phyloP scores from a whole-genome alignment of 1,140 invertebrate genomes.

The Cephus cinctus region DNA sequence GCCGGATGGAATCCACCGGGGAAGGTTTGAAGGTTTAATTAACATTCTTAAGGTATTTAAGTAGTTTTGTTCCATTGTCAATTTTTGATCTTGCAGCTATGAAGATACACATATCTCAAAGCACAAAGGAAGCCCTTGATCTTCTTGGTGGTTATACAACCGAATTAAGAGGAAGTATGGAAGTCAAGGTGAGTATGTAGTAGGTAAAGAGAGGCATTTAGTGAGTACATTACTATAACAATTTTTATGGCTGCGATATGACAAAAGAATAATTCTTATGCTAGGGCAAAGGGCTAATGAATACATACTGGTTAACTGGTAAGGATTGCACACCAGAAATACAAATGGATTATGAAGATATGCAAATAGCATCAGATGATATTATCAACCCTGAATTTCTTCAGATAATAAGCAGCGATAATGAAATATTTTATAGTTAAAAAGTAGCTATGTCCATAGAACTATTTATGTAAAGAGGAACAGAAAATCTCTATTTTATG shows the following conservation, averaged over 20 bases:
- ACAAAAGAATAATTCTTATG: slow-evolving; percentile 27
- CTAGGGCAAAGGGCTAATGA: slow-evolving; percentile 71
- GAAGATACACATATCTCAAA: slow-evolving; percentile 67
- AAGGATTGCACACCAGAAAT: slow-evolving; percentile 48
- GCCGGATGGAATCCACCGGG: slow-evolving; percentile 78
- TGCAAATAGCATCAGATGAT: not conserved
- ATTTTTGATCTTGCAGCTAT: slow-evolving; percentile 52
- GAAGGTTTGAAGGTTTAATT: no score
- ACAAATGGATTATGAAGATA: slow-evolving; percentile 2
- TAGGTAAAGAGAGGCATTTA: not conserved
- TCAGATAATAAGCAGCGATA: slow-evolving; percentile 9
- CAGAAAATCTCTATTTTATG: no score
- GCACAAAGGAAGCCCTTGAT: slow-evolving; percentile 63
- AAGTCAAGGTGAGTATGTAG: slow-evolving; percentile 52
- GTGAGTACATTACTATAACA: not conserved
- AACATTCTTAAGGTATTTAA: no score
- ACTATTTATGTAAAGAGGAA: no score
- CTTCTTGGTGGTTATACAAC: slow-evolving; percentile 62
- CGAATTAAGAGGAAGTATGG: slow-evolving; percentile 58
- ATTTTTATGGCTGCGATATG: not conserved
- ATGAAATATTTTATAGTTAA: no score
- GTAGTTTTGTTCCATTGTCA: no score
- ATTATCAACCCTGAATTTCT: slow-evolving; percentile 16
- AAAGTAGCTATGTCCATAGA: no score
- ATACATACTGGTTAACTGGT: slow-evolving; percentile 69